Evolutionary conservation across 2,888 invertebrate species (phyloP).

Genomic region (Drosophila fungiperda): DNA sequence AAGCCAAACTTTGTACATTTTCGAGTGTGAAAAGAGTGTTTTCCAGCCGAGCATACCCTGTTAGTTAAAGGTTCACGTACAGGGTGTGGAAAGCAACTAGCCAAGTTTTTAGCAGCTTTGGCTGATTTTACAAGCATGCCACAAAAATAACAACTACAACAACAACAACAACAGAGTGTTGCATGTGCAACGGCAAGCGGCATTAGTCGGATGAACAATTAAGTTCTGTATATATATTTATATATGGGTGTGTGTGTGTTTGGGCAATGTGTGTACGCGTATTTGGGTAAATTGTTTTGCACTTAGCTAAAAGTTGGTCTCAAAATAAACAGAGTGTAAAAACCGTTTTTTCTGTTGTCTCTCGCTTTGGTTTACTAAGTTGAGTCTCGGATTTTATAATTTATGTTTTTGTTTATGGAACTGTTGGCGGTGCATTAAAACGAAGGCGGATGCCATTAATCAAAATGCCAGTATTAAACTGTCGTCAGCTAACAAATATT

Average conservation of each 20-base stretch:
- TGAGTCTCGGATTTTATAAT: slow-evolving; percentile 11
- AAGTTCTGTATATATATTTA: slow-evolving; percentile 44
- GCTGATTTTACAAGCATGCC: slow-evolving; percentile 64
- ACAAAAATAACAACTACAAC: slow-evolving; percentile 50
- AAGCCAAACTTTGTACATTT: neutral
- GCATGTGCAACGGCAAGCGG: slow-evolving; percentile 22
- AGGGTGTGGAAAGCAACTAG: slow-evolving; percentile 40
- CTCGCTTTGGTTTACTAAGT: slow-evolving; percentile 65
- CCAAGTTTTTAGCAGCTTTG: slow-evolving; percentile 68
- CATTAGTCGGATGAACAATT: slow-evolving; percentile 71
- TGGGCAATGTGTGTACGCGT: slow-evolving; percentile 45
- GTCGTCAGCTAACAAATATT: slow-evolving; percentile 57
- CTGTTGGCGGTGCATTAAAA: slow-evolving; percentile 48
- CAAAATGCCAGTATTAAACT: slow-evolving; percentile 56
- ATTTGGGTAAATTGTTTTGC: slow-evolving; percentile 81
- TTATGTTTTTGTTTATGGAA: slow-evolving; percentile 14
- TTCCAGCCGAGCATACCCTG: slow-evolving; percentile 3
- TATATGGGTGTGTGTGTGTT: slow-evolving; percentile 16
- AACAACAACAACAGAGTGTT: slow-evolving; percentile 45
- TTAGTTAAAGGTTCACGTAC: neutral
- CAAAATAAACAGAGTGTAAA: slow-evolving; percentile 72
- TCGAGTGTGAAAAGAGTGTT: neutral
- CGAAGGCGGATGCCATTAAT: slow-evolving; percentile 62
- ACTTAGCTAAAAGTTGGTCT: slow-evolving; percentile 76
- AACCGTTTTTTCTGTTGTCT: slow-evolving; percentile 67